Percentiles rank a stretch among this genome's conserved stretches.
Evolutionary conservation across 2,888 invertebrate species (phyloP).

Genomic region (Drosophila algonquin): DNA sequence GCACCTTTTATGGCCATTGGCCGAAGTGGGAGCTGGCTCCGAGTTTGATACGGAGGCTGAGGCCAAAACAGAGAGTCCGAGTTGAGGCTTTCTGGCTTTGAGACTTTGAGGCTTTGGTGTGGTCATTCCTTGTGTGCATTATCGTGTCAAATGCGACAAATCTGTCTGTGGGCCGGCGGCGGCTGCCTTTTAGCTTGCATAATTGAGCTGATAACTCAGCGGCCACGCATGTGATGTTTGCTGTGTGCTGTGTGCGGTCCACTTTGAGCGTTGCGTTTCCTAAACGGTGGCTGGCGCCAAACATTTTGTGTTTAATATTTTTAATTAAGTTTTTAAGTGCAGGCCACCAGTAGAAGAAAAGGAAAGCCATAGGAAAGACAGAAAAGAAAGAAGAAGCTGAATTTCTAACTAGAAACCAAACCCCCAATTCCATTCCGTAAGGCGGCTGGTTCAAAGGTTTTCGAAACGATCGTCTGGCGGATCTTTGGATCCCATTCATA

Average conservation of each 20-base stretch:
- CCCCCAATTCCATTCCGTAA: not conserved
- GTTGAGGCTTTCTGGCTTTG: not conserved
- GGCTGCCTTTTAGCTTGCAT: conserved; percentile 72
- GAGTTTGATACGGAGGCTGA: conserved; percentile 4
- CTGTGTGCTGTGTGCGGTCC: conserved; percentile 59
- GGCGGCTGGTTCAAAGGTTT: conserved; percentile 31
- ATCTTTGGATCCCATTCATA: conserved; percentile 59
- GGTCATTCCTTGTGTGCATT: conserved; percentile 66
- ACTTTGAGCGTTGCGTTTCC: conserved; percentile 37
- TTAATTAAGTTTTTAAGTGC: conserved; percentile 71
- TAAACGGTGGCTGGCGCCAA: conserved; percentile 78
- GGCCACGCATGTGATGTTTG: conserved; percentile 33
- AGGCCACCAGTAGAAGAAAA: not conserved
- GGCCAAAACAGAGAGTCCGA: not conserved
- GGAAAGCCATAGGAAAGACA: too few species aligned
- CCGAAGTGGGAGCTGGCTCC: conserved; percentile 36
- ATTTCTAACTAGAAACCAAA: not conserved
- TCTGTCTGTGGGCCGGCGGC: conserved; percentile 68
- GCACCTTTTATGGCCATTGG: conserved; percentile 73
- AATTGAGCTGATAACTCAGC: conserved; percentile 72
- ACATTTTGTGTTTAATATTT: conserved; percentile 66
- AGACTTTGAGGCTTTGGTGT: conserved; percentile 36
- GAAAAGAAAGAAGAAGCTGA: too few species aligned
- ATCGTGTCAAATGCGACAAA: conserved; percentile 78
- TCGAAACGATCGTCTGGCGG: not conserved